Evolutionary conservation across 1,140 invertebrate species (phyloP).

Genomic region (Eurytemora carolleeae): DNA sequence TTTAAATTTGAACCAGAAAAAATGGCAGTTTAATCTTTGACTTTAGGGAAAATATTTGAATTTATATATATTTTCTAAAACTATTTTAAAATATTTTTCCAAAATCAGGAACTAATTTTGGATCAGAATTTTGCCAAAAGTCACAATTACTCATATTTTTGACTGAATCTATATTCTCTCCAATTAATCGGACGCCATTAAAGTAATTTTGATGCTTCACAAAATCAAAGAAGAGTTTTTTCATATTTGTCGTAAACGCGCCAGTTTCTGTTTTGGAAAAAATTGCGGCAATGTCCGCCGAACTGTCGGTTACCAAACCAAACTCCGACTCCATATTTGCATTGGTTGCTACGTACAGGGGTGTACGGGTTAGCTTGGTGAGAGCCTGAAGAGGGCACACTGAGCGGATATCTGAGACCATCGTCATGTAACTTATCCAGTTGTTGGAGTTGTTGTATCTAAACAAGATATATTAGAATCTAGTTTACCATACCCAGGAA

Average conservation of each 20-base stretch:
- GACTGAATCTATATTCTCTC: background rate
- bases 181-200: background rate
- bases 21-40: too few species aligned
- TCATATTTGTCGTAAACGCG: constrained; percentile 52
- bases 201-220: constrained; percentile 38
- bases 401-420: constrained; percentile 55
- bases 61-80: too few species aligned
- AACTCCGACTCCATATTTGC: constrained; percentile 17
- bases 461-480: constrained; percentile 20
- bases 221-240: constrained; percentile 56
- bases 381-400: constrained; percentile 49
- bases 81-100: background rate
- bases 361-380: constrained; percentile 30
- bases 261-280: constrained; percentile 43
- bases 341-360: constrained; percentile 50
- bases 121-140: background rate
- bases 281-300: constrained; percentile 50
- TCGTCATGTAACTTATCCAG: constrained; percentile 24
- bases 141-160: background rate
- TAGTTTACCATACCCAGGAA: constrained; percentile 37
- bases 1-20: too few species aligned
- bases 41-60: too few species aligned
- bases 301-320: constrained; percentile 36
- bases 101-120: background rate
- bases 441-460: constrained; percentile 24